Percentiles rank a stretch among this genome's conserved stretches.
phyloP scores from a whole-genome alignment of 2,113 vertebrate genomes.

The Sinocyclocheilus grahami region DNA sequence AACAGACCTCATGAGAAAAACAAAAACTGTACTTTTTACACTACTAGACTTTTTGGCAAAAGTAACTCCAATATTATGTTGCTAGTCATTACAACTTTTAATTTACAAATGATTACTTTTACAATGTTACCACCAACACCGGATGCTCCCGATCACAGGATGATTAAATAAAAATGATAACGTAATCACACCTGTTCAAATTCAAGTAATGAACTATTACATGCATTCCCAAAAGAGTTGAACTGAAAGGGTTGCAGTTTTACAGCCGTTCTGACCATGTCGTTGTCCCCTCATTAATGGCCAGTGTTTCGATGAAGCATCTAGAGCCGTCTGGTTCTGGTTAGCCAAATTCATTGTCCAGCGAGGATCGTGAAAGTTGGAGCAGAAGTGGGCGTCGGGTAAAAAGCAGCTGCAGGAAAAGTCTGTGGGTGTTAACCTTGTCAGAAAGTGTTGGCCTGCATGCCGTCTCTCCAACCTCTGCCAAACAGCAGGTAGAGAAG shows the following conservation, averaged over 20 bases:
- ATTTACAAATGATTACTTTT: background rate
- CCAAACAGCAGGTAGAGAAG: conserved; percentile 61
- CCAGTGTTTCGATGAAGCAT: background rate
- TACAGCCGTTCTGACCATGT: background rate
- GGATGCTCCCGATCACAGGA: background rate
- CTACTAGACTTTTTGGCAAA: no score
- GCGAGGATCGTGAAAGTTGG: conserved; percentile 66
- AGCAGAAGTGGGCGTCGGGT: conserved; percentile 72
- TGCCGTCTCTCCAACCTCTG: conserved; percentile 57
- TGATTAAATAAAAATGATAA: background rate
- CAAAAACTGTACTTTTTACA: no score
- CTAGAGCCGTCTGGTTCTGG: conserved; percentile 11
- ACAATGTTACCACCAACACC: background rate
- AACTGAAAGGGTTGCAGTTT: conserved; percentile 19
- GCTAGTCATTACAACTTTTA: background rate
- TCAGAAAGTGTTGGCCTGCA: conserved; percentile 67
- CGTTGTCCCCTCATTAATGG: conserved; percentile 12
- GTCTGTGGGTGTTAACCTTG: conserved; percentile 74
- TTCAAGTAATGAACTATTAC: background rate
- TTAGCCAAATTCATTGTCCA: conserved; percentile 59
- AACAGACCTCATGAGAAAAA: no score
- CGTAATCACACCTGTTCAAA: background rate
- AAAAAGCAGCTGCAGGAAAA: conserved; percentile 74
- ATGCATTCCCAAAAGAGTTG: background rate
- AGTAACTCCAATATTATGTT: background rate